These are phyloP conservation scores for Panzeria rudis DNA, from an alignment of 2,888 invertebrate genomes.

Conservation along the genomic window DNA sequence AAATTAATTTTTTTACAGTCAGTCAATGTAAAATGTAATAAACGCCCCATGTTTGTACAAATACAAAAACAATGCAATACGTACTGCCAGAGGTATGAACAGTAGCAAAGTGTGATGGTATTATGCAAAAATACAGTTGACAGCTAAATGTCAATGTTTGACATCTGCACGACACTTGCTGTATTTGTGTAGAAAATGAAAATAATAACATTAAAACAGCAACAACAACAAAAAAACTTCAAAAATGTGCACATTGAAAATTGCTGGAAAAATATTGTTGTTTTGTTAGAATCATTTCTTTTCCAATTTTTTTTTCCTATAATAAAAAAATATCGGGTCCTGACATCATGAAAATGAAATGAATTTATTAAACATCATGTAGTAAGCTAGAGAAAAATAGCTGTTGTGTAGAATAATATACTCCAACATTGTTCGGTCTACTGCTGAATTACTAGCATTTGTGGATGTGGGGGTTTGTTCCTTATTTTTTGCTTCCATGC, in stretches of 20 bases:
- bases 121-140: slow-evolving; percentile 66
- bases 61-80: slow-evolving; percentile 20
- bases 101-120: slow-evolving; percentile 62
- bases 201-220: slow-evolving; percentile 50
- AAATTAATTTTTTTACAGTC: slow-evolving; percentile 41
- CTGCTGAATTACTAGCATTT: slow-evolving; percentile 40
- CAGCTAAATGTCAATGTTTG: slow-evolving; percentile 70
- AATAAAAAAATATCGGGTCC: slow-evolving; percentile 49
- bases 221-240: slow-evolving; percentile 30
- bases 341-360: slow-evolving; percentile 67
- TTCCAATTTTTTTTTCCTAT: slow-evolving; percentile 2
- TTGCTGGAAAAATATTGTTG: slow-evolving; percentile 51
- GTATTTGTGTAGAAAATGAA: slow-evolving; percentile 58
- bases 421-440: not conserved
- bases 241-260: slow-evolving; percentile 40
- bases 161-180: slow-evolving; percentile 68
- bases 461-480: slow-evolving; percentile 50
- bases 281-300: slow-evolving; percentile 52
- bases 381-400: slow-evolving; percentile 23
- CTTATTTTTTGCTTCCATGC: slow-evolving; percentile 4
- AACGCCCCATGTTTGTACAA: slow-evolving; percentile 56
- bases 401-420: slow-evolving; percentile 15
- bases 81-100: slow-evolving; percentile 20
- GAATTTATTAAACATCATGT: slow-evolving; percentile 66
- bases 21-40: slow-evolving; percentile 64